These are phyloP conservation scores for Orchesella cincta DNA, from an alignment of 1,140 invertebrate genomes.

Conservation along the genomic window DNA sequence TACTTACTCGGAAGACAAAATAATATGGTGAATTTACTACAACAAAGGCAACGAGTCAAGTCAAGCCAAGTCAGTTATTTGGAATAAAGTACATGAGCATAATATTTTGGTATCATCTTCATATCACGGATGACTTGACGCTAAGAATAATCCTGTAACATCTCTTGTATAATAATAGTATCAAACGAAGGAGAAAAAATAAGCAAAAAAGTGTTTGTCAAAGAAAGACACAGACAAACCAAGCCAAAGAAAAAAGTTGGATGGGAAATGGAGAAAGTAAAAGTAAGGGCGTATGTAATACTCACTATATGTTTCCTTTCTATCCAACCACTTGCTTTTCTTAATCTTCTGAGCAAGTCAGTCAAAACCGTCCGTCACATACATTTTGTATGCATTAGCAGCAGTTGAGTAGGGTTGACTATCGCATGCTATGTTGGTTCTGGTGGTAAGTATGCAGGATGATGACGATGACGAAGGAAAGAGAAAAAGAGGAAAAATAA, in stretches of 20 bases:
- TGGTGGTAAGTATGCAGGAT: background rate
- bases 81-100: background rate
- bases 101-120: background rate
- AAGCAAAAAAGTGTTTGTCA: constrained; percentile 6
- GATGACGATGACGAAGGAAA: background rate
- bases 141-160: background rate
- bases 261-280: no score
- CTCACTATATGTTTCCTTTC: background rate
- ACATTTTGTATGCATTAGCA: constrained; percentile 3
- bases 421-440: background rate
- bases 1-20: background rate
- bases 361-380: constrained; percentile 24
- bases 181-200: background rate
- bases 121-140: constrained; percentile 25
- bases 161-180: background rate
- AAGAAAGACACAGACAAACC: background rate
- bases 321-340: background rate
- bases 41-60: background rate
- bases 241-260: background rate
- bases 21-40: background rate
- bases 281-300: no score
- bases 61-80: background rate
- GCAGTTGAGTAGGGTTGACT: background rate
- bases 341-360: constrained; percentile 30
- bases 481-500: background rate